Conservation (phyloP, 1,140 invertebrate species). For the Oncopodura yosiiana region DNA sequence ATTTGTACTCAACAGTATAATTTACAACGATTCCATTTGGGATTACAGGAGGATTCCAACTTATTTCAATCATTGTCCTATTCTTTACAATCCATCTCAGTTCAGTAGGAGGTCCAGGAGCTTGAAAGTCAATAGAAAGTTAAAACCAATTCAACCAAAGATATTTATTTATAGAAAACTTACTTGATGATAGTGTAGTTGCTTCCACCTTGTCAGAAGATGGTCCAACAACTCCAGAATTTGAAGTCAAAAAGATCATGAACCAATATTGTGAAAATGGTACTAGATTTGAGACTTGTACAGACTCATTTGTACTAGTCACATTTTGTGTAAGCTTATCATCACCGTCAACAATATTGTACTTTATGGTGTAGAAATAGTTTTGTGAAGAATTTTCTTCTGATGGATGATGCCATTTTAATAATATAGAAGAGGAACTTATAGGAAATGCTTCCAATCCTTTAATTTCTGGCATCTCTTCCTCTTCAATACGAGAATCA, state of each 20-base stretch:
- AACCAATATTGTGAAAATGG: conserved; percentile 30
- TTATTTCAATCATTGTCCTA: conserved; percentile 14
- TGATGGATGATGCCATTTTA: conserved; percentile 23
- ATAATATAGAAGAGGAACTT: conserved; percentile 17
- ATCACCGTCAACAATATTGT: conserved; percentile 28
- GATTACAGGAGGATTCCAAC: conserved; percentile 15
- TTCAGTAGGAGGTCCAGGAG: conserved; percentile 18
- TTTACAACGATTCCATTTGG: conserved; percentile 23
- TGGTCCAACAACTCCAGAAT: conserved; percentile 1
- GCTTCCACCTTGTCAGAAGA: conserved; percentile 27
- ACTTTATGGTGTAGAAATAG: conserved; percentile 27
- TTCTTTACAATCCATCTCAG: conserved; percentile 20
- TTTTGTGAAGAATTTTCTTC: conserved; percentile 1
- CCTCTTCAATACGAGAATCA: conserved; percentile 4
- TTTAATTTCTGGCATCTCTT: background rate
- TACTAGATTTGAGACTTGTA: conserved; percentile 21
- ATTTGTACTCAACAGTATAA: conserved; percentile 27
- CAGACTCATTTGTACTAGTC: conserved; percentile 22
- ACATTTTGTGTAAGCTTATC: background rate
- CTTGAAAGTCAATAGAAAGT: no score
- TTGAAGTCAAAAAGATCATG: conserved; percentile 9
- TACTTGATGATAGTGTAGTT: conserved; percentile 26
- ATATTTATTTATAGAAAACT: background rate
- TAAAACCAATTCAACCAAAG: background rate
- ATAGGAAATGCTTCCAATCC: conserved; percentile 12